Evolutionary conservation across 2,888 invertebrate genomes (phyloP).

Genomic region (Ptilodon capucinus): DNA sequence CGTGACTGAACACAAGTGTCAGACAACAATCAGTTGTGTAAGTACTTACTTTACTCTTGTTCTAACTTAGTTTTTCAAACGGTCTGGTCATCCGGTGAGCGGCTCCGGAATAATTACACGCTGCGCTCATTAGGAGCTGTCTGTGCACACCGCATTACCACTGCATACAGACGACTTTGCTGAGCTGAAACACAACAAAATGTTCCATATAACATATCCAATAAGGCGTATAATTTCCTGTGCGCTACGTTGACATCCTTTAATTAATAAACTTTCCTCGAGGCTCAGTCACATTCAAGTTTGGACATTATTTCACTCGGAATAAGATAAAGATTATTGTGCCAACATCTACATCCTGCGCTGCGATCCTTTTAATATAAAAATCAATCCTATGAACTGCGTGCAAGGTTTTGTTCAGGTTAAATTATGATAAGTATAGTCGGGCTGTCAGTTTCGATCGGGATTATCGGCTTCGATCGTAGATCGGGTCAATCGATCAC

Average conservation of each 20-base stretch:
- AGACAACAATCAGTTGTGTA: too few relatives aligned
- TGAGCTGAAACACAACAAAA: not conserved
- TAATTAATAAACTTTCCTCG: not conserved
- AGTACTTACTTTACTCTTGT: too few relatives aligned
- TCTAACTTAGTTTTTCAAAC: not conserved
- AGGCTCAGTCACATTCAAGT: not conserved
- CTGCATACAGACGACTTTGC: constrained; percentile 9
- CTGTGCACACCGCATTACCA: constrained; percentile 21
- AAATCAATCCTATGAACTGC: not conserved
- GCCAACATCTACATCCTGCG: not conserved
- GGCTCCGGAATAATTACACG: constrained; percentile 14
- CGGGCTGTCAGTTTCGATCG: constrained; percentile 7
- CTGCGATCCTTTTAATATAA: not conserved
- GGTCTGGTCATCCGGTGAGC: not conserved
- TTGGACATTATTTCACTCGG: not conserved
- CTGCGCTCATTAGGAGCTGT: constrained; percentile 15
- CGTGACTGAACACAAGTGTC: too few relatives aligned
- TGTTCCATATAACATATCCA: not conserved
- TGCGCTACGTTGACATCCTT: not conserved
- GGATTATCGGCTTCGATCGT: constrained; percentile 7
- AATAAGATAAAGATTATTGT: not conserved
- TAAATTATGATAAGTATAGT: not conserved
- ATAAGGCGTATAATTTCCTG: not conserved
- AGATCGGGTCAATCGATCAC: constrained; percentile 7
- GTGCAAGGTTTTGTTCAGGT: not conserved